Evolutionary conservation across 1,140 invertebrate species (phyloP).

Genomic region (Calycopis cecrops): DNA sequence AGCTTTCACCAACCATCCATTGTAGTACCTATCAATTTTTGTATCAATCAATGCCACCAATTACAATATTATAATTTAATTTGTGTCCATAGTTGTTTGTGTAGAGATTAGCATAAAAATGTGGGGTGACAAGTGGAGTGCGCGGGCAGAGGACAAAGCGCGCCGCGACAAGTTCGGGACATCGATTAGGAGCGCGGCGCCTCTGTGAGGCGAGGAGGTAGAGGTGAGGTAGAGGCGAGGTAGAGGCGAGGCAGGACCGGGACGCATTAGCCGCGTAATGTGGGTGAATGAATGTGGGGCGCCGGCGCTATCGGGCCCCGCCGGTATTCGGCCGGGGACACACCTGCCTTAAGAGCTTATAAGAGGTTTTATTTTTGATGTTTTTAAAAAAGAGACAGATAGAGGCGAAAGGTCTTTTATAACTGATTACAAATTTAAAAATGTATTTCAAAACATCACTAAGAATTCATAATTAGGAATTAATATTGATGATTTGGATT

Average conservation of each 20-base stretch:
- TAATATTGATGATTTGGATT: too few relatives aligned
- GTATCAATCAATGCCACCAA: background rate
- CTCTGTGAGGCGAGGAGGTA: conserved; percentile 10
- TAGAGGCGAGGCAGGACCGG: background rate
- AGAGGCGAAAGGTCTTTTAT: background rate
- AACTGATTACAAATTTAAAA: background rate
- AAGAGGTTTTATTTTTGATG: background rate
- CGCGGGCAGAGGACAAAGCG: conserved; percentile 7
- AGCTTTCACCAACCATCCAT: too few relatives aligned
- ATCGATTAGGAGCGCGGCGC: conserved; percentile 9
- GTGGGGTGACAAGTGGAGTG: conserved; percentile 14
- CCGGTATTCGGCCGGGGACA: background rate
- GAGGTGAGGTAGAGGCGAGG: conserved; percentile 4
- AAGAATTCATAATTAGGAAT: background rate
- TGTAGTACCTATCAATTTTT: too few relatives aligned
- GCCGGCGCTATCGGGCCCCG: conserved; percentile 30
- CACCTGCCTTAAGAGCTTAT: background rate
- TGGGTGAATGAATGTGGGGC: conserved; percentile 20
- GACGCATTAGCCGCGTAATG: conserved; percentile 2
- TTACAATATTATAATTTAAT: background rate
- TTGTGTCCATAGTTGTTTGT: background rate
- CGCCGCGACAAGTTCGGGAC: conserved; percentile 12
- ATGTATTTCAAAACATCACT: background rate
- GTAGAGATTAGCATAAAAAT: background rate
- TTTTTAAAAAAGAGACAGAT: background rate